Percentiles rank a stretch among this genome's conserved stretches.
Conservation (phyloP, 2,113 vertebrate species). For the Thomomys bottae region DNA sequence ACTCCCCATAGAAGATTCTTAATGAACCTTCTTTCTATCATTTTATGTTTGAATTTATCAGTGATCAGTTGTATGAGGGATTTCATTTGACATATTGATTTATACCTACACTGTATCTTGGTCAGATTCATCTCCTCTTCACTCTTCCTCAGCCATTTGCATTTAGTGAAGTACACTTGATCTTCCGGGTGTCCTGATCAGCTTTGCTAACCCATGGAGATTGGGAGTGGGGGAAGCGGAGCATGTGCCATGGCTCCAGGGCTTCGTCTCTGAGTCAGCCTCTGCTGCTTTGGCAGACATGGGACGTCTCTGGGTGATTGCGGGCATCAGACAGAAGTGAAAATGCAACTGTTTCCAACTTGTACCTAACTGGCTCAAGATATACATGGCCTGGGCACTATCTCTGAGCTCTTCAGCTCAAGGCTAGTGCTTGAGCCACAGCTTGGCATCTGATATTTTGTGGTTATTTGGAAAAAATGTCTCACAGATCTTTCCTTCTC, state of each 20-base stretch:
- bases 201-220: neutral
- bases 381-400: neutral
- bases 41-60: no score
- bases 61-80: no score
- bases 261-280: neutral
- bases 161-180: neutral
- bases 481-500: no score
- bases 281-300: neutral
- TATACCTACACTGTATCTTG: no score
- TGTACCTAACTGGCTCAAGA: slow-evolving; percentile 43
- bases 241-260: neutral
- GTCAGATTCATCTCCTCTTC: no score
- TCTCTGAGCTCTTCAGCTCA: no score
- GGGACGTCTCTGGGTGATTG: neutral
- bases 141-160: neutral
- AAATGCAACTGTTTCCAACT: neutral
- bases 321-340: slow-evolving; percentile 36
- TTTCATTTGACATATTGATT: no score
- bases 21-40: no score
- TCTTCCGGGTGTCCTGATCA: neutral
- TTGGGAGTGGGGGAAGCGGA: no score
- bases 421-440: no score
- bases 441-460: no score
- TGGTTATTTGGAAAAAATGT: no score
- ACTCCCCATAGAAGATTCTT: neutral